phyloP scores from a whole-genome alignment of 2,888 invertebrate genomes.

The Strigamia maritima region DNA sequence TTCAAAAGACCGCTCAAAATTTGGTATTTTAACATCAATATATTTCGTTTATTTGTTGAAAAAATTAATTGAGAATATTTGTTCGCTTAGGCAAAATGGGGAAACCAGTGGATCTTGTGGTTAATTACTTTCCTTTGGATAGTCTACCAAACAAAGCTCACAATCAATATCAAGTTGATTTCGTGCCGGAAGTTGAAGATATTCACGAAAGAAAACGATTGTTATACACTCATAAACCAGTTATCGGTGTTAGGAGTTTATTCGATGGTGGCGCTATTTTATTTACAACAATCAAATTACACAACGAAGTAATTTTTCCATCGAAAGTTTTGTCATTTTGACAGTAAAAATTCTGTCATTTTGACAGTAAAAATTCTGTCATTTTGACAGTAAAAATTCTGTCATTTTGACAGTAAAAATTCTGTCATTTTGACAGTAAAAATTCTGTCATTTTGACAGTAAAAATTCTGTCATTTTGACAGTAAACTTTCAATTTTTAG shows the following conservation, averaged over 20 bases:
- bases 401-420: no score
- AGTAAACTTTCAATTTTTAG: no score
- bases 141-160: slow-evolving; percentile 47
- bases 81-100: slow-evolving; percentile 40
- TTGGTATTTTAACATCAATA: no score
- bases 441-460: no score
- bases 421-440: no score
- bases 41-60: no score
- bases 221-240: background rate
- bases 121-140: slow-evolving; percentile 50
- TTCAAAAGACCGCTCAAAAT: no score
- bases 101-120: slow-evolving; percentile 39
- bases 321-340: no score
- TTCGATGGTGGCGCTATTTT: background rate
- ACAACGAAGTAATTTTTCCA: background rate
- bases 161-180: slow-evolving; percentile 52
- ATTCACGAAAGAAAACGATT: background rate
- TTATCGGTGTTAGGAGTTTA: background rate
- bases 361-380: no score
- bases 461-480: no score
- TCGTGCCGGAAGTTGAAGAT: slow-evolving; percentile 45
- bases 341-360: background rate
- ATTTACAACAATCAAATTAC: background rate
- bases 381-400: no score
- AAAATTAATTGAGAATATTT: no score